Conservation (phyloP, 2,888 invertebrate genomes). For the Zygaena filipendulae region DNA sequence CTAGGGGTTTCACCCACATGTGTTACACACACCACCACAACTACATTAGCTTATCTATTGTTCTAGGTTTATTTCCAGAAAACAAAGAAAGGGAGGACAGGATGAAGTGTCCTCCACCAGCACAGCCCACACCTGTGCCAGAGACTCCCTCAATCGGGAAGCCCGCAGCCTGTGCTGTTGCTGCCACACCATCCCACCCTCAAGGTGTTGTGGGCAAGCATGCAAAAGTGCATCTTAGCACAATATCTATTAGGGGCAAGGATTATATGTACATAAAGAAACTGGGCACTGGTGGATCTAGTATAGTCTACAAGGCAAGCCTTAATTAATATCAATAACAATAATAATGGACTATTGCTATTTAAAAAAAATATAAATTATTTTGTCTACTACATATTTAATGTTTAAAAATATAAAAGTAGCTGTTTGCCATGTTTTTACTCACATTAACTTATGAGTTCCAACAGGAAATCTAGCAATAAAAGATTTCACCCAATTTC, state of each 20-base stretch:
- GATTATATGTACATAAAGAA: slow-evolving; percentile 79
- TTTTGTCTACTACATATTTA: no score
- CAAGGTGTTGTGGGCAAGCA: slow-evolving; percentile 35
- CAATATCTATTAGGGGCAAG: slow-evolving; percentile 74
- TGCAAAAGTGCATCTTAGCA: slow-evolving; percentile 50
- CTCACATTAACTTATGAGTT: no score
- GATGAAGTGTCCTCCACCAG: slow-evolving; percentile 13
- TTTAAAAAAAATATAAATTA: no score
- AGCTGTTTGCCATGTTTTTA: no score
- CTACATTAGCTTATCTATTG: no score
- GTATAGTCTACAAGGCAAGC: slow-evolving; percentile 80
- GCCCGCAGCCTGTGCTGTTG: slow-evolving; percentile 32
- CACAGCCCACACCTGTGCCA: slow-evolving; percentile 23
- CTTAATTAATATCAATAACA: neutral
- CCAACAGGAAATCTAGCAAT: no score
- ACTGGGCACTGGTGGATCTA: slow-evolving; percentile 91
- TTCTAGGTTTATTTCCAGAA: slow-evolving; percentile 13
- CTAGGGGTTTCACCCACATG: no score
- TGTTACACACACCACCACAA: no score
- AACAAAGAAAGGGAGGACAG: neutral
- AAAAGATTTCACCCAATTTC: no score
- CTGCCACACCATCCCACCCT: slow-evolving; percentile 54
- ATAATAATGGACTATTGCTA: no score
- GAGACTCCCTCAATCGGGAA: slow-evolving; percentile 44
- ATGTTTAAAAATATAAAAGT: no score